Evolutionary conservation across 1,140 invertebrate species (phyloP), one percentile per base, ranked within the genome.

Genomic region (Hylaeus anthracinus): DNA sequence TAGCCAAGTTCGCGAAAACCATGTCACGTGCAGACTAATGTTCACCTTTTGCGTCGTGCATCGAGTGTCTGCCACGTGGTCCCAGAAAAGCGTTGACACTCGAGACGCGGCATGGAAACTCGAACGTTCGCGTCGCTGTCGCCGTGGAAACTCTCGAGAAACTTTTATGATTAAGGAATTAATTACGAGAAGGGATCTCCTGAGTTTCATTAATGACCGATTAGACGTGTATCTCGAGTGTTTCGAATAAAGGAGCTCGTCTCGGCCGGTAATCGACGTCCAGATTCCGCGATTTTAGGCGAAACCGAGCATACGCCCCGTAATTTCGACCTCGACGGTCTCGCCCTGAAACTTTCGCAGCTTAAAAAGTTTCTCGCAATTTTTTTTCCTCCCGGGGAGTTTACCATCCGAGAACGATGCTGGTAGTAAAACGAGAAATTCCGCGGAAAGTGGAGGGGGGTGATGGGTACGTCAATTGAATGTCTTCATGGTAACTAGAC

Each of bases 101-200:
- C 56, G 76, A 84, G 66, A 61, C 72, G 78, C 26, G 61, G 73
- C 80, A 45, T 39, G 70, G 85, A 81, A 87, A 79, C 85, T 83
- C 73, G 55, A 74, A 72, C 61, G 70, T 53, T 60, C 71, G 70
- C 75, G 66, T 48, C 64, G 71, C 60, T 73, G 67, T 63, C 60
- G 60, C 48, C 51, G 58, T 61, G 72, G 26, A 26, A 41, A 56
- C 79, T 61, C 83, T 87, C 74, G 86, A 77, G 82, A 87, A 87
- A 87, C 86, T 87, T 87, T 87, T 87, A 84, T 66, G 86, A 87
- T 87, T 85, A 85, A 84, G 86, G 82, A 87, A 87, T 87, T 87
- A 87, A 87, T 87, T 87, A 85, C 72, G 60, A 43, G 53, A 60
- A 43, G 48, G 55, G 56, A 26, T 41, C 51, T 53, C 58, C 72